phyloP scores from a whole-genome alignment of 2,888 invertebrate species.

The Cephus pulcher region DNA sequence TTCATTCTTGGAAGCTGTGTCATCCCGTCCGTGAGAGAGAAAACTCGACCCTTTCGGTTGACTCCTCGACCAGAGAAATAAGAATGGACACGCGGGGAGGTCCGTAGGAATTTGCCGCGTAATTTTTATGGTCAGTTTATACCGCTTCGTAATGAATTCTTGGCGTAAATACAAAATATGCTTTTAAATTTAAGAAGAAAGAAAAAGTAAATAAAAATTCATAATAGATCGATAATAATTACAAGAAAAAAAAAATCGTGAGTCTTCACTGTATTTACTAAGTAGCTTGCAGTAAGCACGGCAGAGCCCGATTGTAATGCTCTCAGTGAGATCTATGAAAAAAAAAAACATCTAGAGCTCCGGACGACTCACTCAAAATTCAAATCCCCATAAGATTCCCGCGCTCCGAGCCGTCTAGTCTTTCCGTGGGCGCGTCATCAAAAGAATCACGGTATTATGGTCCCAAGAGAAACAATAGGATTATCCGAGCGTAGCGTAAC shows the following conservation, averaged over 20 bases:
- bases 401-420: neutral
- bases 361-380: conserved; percentile 28
- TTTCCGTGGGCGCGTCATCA: conserved; percentile 29
- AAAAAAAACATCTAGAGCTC: neutral
- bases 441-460: neutral
- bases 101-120: conserved; percentile 60
- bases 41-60: neutral
- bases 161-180: neutral
- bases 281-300: neutral
- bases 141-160: conserved; percentile 46
- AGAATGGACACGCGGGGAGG: conserved; percentile 53
- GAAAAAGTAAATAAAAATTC: neutral
- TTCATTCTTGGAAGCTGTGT: neutral
- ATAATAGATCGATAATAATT: neutral
- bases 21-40: neutral
- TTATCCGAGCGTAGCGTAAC: neutral
- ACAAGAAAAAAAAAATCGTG: neutral
- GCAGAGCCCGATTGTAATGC: neutral
- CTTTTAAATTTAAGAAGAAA: neutral
- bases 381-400: conserved; percentile 36
- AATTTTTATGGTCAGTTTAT: conserved; percentile 56
- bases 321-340: neutral
- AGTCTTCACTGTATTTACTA: neutral
- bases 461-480: neutral
- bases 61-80: neutral